Conservation (phyloP, 2,888 invertebrate species). For the Lypha dubia region DNA sequence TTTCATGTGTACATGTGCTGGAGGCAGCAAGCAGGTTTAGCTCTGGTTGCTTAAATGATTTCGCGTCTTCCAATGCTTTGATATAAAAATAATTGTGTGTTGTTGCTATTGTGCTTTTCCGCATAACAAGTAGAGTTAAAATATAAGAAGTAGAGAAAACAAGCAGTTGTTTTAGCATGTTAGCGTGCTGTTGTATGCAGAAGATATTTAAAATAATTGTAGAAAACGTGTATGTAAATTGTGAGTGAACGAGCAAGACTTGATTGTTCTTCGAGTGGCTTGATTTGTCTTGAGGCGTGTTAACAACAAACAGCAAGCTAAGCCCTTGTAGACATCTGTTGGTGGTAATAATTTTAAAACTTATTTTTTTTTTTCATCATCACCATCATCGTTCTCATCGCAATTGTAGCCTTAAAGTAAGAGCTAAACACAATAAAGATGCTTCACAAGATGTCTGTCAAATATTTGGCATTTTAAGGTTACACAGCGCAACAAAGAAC, state of each 20-base stretch:
- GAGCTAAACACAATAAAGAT: background rate
- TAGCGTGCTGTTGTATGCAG: background rate
- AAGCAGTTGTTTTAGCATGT: background rate
- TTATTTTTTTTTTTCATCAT: conserved; percentile 19
- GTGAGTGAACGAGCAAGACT: background rate
- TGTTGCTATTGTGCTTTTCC: background rate
- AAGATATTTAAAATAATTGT: conserved; percentile 4
- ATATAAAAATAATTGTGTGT: background rate
- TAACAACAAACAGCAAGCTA: conserved; percentile 21
- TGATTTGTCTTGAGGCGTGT: conserved; percentile 35
- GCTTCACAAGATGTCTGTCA: conserved; percentile 36
- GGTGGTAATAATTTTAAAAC: conserved; percentile 32
- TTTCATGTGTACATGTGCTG: background rate
- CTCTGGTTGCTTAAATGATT: conserved; percentile 16
- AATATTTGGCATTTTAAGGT: conserved; percentile 47
- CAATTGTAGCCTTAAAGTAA: background rate
- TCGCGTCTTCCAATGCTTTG: conserved; percentile 7
- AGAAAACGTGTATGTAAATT: background rate
- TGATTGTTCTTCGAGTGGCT: background rate
- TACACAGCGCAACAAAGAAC: background rate
- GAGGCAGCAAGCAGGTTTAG: conserved; percentile 13
- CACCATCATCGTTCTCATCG: background rate
- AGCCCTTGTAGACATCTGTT: conserved; percentile 48
- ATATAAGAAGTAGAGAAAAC: background rate
- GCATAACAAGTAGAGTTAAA: background rate